Percentiles rank a stretch among this genome's conserved stretches.
These are phyloP conservation scores for Hyposmocoma kahamanoa DNA, from an alignment of 1,140 invertebrate species.

Conservation along the genomic window DNA sequence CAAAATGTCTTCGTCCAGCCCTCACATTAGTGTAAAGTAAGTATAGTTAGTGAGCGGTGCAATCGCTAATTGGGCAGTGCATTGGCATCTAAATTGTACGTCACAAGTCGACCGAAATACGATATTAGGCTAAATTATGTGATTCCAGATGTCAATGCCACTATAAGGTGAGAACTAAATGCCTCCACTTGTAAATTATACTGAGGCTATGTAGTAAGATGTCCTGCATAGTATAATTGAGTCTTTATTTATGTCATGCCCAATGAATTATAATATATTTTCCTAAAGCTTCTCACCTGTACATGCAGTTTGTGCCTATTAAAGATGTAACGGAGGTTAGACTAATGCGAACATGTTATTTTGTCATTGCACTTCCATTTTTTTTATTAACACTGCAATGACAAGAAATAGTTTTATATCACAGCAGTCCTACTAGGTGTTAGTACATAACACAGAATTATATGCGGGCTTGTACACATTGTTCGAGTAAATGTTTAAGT, in stretches of 20 bases:
- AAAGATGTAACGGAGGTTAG: conserved; percentile 9
- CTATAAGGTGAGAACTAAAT: conserved; percentile 13
- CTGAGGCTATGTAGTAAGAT: conserved; percentile 28
- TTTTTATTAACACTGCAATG: conserved; percentile 35
- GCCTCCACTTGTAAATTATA: conserved; percentile 34
- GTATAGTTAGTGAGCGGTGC: conserved; percentile 29
- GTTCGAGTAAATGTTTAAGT: not conserved
- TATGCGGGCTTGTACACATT: not conserved
- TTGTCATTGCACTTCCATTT: conserved; percentile 44
- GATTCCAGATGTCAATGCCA: conserved; percentile 31
- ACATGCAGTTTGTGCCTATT: conserved; percentile 51
- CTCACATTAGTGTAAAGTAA: conserved; percentile 37
- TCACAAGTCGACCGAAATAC: conserved; percentile 37
- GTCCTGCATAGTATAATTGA: conserved; percentile 28
- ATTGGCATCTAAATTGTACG: conserved; percentile 38
- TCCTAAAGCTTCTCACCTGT: conserved; percentile 57
- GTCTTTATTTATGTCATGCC: conserved; percentile 33
- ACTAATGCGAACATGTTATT: conserved; percentile 21
- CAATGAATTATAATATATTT: conserved; percentile 46
- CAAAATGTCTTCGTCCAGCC: conserved; percentile 36
- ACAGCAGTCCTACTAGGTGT: conserved; percentile 49
- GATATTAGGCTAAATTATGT: conserved; percentile 54
- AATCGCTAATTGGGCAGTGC: conserved; percentile 12
- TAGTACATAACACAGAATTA: conserved; percentile 10
- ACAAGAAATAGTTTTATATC: conserved; percentile 19